Base-by-base conservation (phyloP, 1,140 invertebrate genomes). In the Drosophila kanapiae region DNA sequence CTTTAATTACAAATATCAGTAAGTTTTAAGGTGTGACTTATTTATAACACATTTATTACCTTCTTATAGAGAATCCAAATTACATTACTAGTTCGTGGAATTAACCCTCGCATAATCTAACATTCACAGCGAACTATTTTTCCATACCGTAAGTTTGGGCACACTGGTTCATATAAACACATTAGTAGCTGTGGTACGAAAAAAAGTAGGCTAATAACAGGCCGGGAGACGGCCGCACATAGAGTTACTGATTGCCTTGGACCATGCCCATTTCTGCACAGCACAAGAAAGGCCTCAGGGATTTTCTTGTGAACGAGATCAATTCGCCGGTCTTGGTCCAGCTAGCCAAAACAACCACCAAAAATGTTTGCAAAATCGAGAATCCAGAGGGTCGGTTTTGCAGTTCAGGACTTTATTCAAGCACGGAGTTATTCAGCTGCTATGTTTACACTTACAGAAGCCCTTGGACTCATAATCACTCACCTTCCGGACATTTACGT, bases 381-480 rank as follows among this genome's bases (percentile, higher is more conserved):
- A 65, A 76, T 9, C 43, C 81, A 4, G 71, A 80, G 45, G 86
- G 91, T 91, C 43, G 38, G 31, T 42, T 27, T 8, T 4, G 11
- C 6, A 10, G 5, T 35, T 1, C 2, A 2, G 3, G 9, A 27
- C 33, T 35, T n/a, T 31, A 48, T 11, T 49, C 3, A 7, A 42
- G 16, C 1, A n/a, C 9, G 7, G 27, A 37, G 14, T 10, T 37
- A 1, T 43, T 14, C 0, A 18, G 2, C 11, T 27, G 2, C 13
- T 33, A 11, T 3, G 40, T 56, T 80, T 65, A 57, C n/a, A 23
- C 31, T 93, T 93, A 33, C 78, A 94, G 94, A 94, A 37, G 94
- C 94, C 4, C 77, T 94, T 7, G 76, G 93, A 42, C 91, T 86
- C 13, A 91, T 94, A 13, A 76, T 93, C 10, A 87, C 91, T 18